A percentile compares a stretch with the other conserved stretches of the same genome.
Conservation (phyloP, 2,888 invertebrate species). For the Tipula unca region DNA sequence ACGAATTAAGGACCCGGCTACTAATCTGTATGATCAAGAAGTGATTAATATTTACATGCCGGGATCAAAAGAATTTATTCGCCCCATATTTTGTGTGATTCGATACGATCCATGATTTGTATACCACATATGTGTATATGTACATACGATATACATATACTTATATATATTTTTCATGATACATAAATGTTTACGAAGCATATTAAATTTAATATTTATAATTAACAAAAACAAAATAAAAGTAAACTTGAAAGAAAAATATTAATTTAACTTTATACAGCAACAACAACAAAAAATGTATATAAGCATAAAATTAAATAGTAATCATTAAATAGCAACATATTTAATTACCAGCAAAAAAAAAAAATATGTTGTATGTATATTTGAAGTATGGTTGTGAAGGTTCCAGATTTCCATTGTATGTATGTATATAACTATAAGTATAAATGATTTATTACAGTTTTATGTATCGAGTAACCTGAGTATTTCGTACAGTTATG, state of each 20-base stretch:
- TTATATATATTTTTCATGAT: neutral
- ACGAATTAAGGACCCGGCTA: neutral
- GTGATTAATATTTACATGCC: neutral
- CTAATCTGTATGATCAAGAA: neutral
- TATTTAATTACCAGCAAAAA: constrained; percentile 8
- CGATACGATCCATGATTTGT: neutral
- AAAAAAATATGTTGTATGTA: neutral
- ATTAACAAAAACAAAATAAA: constrained; percentile 8
- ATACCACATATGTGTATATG: neutral
- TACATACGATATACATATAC: neutral
- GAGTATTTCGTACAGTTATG: neutral
- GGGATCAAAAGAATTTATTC: neutral
- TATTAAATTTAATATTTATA: constrained; percentile 1
- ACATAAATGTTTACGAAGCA: constrained; percentile 8
- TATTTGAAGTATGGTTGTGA: neutral
- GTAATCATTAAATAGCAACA: neutral
- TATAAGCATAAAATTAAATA: neutral
- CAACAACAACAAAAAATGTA: neutral
- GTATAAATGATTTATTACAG: neutral
- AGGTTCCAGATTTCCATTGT: neutral
- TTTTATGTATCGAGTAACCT: neutral
- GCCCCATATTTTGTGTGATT: neutral
- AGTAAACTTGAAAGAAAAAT: constrained; percentile 14
- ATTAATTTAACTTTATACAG: neutral
- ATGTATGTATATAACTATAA: neutral